Percentiles rank a stretch among this genome's conserved stretches.
phyloP scores from a whole-genome alignment of 2,113 vertebrate genomes.

The Artemisiospiza belli region DNA sequence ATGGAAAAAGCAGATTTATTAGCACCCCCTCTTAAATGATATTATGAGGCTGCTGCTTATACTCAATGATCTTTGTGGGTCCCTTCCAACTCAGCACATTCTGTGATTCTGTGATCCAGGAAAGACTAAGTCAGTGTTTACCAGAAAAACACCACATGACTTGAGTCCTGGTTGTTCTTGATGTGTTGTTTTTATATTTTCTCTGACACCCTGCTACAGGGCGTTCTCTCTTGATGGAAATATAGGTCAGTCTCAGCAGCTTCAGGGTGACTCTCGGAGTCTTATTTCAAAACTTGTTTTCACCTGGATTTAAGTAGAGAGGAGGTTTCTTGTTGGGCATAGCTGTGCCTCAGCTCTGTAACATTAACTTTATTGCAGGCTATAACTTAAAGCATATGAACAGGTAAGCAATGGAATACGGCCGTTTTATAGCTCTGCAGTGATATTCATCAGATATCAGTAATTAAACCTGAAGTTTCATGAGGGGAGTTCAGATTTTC shows the following conservation, averaged over 20 bases:
- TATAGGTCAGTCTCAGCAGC: not conserved
- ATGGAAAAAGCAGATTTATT: not conserved
- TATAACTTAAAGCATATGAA: not conserved
- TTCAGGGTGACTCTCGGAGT: not conserved
- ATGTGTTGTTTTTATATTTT: not conserved
- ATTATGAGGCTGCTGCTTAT: not conserved
- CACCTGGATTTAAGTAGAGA: not conserved
- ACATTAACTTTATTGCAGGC: not conserved
- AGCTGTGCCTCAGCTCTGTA: not conserved
- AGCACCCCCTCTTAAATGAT: not conserved
- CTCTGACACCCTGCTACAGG: not conserved
- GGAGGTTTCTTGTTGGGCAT: not conserved
- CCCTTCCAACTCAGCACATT: not conserved
- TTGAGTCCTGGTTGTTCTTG: not conserved
- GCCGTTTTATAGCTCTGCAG: not conserved
- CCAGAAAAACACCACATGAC: not conserved
- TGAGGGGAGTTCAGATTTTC: not conserved
- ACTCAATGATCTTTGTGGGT: accelerated
- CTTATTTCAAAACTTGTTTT: not conserved
- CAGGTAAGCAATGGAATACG: not conserved
- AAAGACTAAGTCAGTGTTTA: not conserved
- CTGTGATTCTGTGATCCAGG: not conserved
- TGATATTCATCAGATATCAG: not conserved
- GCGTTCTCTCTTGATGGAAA: not conserved
- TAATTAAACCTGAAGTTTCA: constrained; percentile 1